phyloP scores from a whole-genome alignment of 2,888 invertebrate genomes.

The Erynnis tages region DNA sequence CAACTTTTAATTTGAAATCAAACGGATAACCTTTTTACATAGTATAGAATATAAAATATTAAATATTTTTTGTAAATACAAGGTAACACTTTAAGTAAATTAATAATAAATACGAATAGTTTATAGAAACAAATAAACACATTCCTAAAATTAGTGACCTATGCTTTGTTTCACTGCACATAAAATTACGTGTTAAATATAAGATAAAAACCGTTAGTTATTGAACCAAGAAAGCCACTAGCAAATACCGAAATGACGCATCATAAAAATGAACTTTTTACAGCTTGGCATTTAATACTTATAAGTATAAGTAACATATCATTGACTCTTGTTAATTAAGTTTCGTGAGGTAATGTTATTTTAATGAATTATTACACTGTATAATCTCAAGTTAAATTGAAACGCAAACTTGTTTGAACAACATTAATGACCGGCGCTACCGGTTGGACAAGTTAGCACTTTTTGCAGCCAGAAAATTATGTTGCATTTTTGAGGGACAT shows the following conservation, averaged over 20 bases:
- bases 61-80: no score
- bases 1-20: no score
- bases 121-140: no score
- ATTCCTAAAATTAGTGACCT: no score
- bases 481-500: constrained; percentile 10
- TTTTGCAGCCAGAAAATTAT: constrained; percentile 13
- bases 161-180: no score
- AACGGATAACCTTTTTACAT: no score
- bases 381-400: constrained; percentile 22
- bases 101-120: no score
- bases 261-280: constrained; percentile 12
- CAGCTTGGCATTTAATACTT: constrained; percentile 2
- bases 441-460: constrained; percentile 11
- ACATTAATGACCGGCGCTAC: constrained; percentile 17
- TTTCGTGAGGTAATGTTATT: constrained; percentile 21
- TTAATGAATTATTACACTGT: constrained; percentile 23
- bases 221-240: not conserved
- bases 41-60: no score
- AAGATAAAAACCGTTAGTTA: not conserved
- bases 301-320: constrained; percentile 7
- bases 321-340: constrained; percentile 21
- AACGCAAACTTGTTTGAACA: constrained; percentile 22
- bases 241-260: not conserved
- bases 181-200: no score
- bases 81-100: no score